Percentiles rank a stretch among this genome's conserved stretches.
These are phyloP conservation scores for Rallus crepitans DNA, from an alignment of 2,797 vertebrate genomes.

Conservation along the genomic window DNA sequence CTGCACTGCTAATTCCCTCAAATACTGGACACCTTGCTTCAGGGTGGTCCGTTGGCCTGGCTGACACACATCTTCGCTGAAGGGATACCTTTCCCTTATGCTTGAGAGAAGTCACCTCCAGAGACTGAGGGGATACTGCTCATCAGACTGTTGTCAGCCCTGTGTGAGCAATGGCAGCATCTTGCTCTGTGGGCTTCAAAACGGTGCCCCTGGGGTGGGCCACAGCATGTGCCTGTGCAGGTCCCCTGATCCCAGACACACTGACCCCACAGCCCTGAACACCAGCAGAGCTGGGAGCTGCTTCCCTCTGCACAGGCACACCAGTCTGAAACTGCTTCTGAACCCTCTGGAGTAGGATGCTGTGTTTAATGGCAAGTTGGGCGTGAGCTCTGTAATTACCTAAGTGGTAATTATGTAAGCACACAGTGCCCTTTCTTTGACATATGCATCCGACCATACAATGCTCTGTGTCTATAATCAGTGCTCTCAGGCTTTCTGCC, in stretches of 20 bases:
- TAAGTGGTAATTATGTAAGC: not conserved
- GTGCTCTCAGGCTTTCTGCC: not conserved
- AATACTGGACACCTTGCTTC: no score
- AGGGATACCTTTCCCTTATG: no score
- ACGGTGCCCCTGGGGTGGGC: not conserved
- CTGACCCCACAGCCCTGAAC: accelerated
- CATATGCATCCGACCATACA: not conserved
- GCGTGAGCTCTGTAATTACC: conserved; percentile 20
- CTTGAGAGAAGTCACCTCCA: no score
- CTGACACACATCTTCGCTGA: no score
- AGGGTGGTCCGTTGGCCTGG: no score
- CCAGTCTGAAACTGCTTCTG: not conserved
- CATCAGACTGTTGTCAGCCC: not conserved
- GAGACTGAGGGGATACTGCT: no score
- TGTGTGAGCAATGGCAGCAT: not conserved
- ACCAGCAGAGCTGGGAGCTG: not conserved
- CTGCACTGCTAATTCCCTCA: no score
- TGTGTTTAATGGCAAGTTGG: not conserved
- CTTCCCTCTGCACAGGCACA: not conserved
- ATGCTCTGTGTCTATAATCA: not conserved
- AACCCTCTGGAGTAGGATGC: not conserved
- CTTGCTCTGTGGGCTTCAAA: not conserved
- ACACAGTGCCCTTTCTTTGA: not conserved
- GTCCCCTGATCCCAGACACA: accelerated
- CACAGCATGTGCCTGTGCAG: not conserved